A percentile compares a stretch with the other conserved stretches of the same genome.
Conservation (phyloP, 2,888 invertebrate species). For the Troides oblongomaculatus region DNA sequence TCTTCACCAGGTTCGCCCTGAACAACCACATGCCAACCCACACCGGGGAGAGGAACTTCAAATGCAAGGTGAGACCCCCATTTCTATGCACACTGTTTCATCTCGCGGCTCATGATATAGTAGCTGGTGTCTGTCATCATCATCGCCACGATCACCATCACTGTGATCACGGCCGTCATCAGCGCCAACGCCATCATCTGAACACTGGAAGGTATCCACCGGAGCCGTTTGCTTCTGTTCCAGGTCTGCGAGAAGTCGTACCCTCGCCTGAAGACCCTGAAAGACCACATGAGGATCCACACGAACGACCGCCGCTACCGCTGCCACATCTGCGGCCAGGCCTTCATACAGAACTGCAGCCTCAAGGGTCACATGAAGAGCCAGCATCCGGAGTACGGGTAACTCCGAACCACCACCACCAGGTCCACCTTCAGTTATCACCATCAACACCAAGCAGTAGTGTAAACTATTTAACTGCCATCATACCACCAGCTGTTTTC, state of each 20-base stretch:
- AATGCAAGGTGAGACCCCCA: conserved; percentile 49
- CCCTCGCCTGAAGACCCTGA: conserved; percentile 64
- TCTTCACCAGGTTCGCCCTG: conserved; percentile 68
- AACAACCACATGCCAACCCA: conserved; percentile 73
- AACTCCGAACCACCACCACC: conserved; percentile 17
- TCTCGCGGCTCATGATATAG: too few relatives aligned
- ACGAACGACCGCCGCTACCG: conserved; percentile 63
- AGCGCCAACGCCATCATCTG: too few relatives aligned
- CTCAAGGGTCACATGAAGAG: conserved; percentile 71
- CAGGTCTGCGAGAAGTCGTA: conserved; percentile 66
- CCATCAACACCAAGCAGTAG: too few relatives aligned
- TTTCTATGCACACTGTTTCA: too few relatives aligned
- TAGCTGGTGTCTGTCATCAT: too few relatives aligned
- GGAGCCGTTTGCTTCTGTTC: not conserved
- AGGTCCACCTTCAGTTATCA: too few relatives aligned
- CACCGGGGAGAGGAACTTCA: conserved; percentile 67
- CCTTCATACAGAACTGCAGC: conserved; percentile 72
- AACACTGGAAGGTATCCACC: too few relatives aligned
- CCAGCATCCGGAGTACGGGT: conserved; percentile 67
- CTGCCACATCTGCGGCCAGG: conserved; percentile 67
- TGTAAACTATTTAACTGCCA: too few relatives aligned
- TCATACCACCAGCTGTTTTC: too few relatives aligned
- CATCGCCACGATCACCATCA: too few relatives aligned
- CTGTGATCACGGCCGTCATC: too few relatives aligned
- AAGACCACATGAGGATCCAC: conserved; percentile 67